These are phyloP conservation scores for Bambusicola thoracicus DNA, from an alignment of 2,113 vertebrate genomes.

Conservation along the genomic window DNA sequence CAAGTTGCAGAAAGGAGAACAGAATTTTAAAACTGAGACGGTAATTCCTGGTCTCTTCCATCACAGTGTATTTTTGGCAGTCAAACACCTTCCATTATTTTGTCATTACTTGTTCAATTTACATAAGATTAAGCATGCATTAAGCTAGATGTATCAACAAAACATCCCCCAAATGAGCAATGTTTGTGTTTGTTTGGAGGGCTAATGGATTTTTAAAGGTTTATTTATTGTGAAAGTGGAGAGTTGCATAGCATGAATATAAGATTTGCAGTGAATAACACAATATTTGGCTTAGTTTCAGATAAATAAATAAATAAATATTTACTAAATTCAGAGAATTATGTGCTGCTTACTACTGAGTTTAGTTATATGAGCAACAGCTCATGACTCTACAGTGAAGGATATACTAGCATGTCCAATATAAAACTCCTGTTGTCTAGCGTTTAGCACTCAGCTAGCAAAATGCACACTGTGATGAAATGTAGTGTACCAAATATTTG, in stretches of 20 bases:
- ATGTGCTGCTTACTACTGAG: not conserved
- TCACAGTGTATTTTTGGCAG: not conserved
- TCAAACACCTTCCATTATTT: not conserved
- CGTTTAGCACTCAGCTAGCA: not conserved
- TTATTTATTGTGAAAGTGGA: not conserved
- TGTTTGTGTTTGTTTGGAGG: not conserved
- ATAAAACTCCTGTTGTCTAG: not conserved
- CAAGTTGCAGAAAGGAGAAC: not conserved
- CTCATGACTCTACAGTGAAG: not conserved
- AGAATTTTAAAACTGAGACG: not conserved
- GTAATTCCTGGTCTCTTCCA: not conserved
- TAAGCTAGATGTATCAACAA: not conserved
- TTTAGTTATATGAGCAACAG: not conserved
- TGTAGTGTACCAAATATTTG: not conserved
- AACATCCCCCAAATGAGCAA: not conserved
- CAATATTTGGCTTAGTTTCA: not conserved
- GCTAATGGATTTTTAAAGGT: not conserved
- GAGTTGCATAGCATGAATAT: not conserved
- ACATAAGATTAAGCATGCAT: not conserved
- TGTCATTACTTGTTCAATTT: not conserved
- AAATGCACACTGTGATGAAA: not conserved
- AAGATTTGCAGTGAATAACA: not conserved
- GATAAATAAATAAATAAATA: not conserved
- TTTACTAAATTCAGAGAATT: not conserved
- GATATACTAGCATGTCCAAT: not conserved